Percentiles rank a stretch among this genome's conserved stretches.
phyloP scores from a whole-genome alignment of 2,113 vertebrate species.

The crab-eating macaque (Macaca fascicularis) region T2T-MFA8v1.1 NC_088381.1:137757001-137757500 shows the following conservation, averaged over 20 bases:
- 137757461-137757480: conserved; percentile 35
- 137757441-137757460: conserved; percentile 75
- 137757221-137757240: conserved; percentile 83
- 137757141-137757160: conserved; percentile 87
- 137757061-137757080: conserved; percentile 34
- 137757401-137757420: conserved; percentile 82
- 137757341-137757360: conserved; percentile 86
- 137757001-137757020: conserved; percentile 30
- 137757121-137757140: conserved; percentile 39
- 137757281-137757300: conserved; percentile 90
- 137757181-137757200: conserved; percentile 91
- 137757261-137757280: conserved; percentile 90
- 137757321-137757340: conserved; percentile 82
- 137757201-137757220: conserved; percentile 87
- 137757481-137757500: conserved; percentile 75
- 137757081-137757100: conserved; percentile 60
- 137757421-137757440: conserved; percentile 84
- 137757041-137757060: conserved; percentile 44
- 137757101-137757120: conserved; percentile 19
- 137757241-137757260: conserved; percentile 86
- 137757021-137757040: conserved; percentile 56
- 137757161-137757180: conserved; percentile 88
- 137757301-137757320: conserved; percentile 89
- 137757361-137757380: conserved; percentile 81
- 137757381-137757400: conserved; percentile 84